Evolutionary conservation across 2,797 vertebrate species (phyloP), one percentile per base, ranked within the genome.

Genomic region (Arrhamphus sclerolepis): DNA sequence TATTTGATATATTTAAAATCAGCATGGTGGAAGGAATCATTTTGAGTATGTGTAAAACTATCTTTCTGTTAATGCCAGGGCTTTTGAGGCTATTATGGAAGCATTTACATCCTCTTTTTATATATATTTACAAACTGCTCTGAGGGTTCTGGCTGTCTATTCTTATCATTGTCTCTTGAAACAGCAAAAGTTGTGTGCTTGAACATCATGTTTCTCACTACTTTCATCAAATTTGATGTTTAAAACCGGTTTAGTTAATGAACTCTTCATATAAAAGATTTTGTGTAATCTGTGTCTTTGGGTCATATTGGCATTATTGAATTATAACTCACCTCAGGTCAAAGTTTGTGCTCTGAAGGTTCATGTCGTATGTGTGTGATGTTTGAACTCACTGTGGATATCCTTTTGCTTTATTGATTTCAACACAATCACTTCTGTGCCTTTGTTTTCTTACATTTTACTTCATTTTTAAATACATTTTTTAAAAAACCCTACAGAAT

Each of bases 141-240:
- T 5, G 20, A 55, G 17, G 6, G 13, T 21, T 31, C 8, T 1
- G 2, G 18, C 20, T 19, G 24, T 62, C 5, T 46, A 41, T 63
- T 72, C 66, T 56, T 43, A 65, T 62, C 69, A 20, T 50, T 43
- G 70, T 79, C 26, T 61, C 53, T 18, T 40, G 31, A 81, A 59
- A 59, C 34, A 13, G 38, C 24, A 28, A 52, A 40, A 43, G 20
- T 18, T 6, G 1, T 46, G 19, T 53, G 17, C 7, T 4, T 29
- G 19, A 66, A 59, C 19, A 63, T 59, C 53, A 1, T 3, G 2
- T 46, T 34, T 34, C 9, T 34, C 31, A 11, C 31, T 13, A 13
- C 8, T 34, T 34, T 34, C 31, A 10, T 34, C 8, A 10, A 34
- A 11, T 10, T 10, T 34, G 8, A 34, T 11, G 13, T 34, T 34